Conservation (phyloP, 23 tunicate species). For the Styela plicata region DNA sequence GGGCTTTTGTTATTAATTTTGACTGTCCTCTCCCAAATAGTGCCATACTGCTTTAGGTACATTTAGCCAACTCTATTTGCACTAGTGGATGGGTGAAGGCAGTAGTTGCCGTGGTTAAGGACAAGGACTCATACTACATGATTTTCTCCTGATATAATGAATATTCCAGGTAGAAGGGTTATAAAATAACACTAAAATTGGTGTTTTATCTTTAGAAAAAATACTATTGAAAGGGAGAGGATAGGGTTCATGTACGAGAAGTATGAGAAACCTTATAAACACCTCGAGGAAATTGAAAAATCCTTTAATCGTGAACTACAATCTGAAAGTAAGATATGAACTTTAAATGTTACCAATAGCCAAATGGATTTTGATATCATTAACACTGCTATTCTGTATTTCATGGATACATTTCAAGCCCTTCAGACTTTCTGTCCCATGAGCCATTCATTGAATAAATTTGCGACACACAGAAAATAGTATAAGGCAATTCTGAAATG, state of each 20-base stretch:
- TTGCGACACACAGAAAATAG: background rate
- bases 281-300: conserved; percentile 48
- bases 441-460: background rate
- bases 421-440: background rate
- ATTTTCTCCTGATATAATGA: no score
- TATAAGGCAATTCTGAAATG: background rate
- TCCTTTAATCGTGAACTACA: conserved; percentile 45
- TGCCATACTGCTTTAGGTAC: background rate
- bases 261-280: conserved; percentile 26
- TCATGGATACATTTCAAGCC: background rate
- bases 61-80: background rate
- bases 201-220: conserved; percentile 25
- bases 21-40: background rate
- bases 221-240: conserved; percentile 47
- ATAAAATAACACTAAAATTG: background rate
- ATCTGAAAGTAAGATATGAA: conserved; percentile 47
- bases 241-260: conserved; percentile 17
- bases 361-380: no score
- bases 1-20: no score
- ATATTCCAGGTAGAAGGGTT: no score
- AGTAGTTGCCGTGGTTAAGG: no score
- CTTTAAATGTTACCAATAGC: no score
- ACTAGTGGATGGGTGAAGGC: background rate
- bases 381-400: no score
- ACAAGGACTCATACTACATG: no score